A percentile compares a stretch with the other conserved stretches of the same genome.
Conservation (phyloP, 1,140 invertebrate species). For the Pseudobourletiella spinata region DNA sequence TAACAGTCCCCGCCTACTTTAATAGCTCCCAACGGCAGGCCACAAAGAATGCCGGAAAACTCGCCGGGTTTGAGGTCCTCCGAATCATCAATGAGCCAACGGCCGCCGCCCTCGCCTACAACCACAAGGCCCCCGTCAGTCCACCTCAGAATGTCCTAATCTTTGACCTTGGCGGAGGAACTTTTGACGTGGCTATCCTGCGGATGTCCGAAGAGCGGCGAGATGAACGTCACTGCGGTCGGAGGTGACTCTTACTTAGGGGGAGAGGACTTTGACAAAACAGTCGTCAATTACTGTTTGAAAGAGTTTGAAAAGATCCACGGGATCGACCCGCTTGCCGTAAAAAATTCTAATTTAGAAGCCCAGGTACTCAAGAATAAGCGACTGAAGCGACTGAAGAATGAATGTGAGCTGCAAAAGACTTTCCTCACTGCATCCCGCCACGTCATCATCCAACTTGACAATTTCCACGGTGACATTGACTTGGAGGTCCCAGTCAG, state of each 20-base stretch:
- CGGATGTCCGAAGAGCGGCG: constrained; percentile 29
- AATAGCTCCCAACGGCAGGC: no score
- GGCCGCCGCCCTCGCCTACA: constrained; percentile 45
- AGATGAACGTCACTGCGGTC: constrained; percentile 48
- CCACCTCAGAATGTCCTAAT: constrained; percentile 34
- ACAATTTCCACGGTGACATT: no score
- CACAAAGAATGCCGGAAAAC: constrained; percentile 34
- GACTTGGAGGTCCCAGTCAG: no score
- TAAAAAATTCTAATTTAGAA: no score
- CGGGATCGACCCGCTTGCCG: no score
- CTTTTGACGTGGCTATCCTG: constrained; percentile 42
- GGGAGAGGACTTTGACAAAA: constrained; percentile 53
- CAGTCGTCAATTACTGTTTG: constrained; percentile 55
- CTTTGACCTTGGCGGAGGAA: no score
- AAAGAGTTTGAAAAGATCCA: constrained; percentile 50
- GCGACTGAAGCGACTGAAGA: no score
- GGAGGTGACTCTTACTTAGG: constrained; percentile 50
- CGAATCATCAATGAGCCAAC: constrained; percentile 48
- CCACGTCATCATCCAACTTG: no score
- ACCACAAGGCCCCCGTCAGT: constrained; percentile 33
- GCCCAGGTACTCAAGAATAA: no score
- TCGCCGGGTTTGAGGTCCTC: constrained; percentile 92
- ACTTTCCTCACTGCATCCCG: no score
- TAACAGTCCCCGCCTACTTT: constrained; percentile 44
- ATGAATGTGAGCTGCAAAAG: no score